Evolutionary conservation across 2,113 vertebrate genomes (phyloP).

Genomic region (Numida meleagris): DNA sequence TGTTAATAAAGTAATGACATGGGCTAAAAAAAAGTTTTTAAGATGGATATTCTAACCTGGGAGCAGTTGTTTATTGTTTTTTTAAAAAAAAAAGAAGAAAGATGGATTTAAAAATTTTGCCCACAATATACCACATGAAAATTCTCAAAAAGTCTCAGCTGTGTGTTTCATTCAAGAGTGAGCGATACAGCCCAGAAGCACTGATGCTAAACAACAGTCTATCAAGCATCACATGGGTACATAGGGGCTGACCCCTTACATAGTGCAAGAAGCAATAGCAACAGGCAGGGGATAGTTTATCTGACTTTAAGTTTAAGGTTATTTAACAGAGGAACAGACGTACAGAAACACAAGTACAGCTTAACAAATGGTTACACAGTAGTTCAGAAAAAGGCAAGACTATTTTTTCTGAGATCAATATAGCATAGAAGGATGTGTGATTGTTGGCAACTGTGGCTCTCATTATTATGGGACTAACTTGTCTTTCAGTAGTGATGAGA

Average conservation of each 20-base stretch:
- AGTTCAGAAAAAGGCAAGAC: not conserved
- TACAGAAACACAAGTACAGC: not conserved
- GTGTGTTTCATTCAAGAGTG: not conserved
- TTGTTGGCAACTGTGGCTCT: not conserved
- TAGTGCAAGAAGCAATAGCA: not conserved
- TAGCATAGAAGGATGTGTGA: not conserved
- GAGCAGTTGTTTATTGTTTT: not conserved
- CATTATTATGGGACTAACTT: not conserved
- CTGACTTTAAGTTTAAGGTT: not conserved
- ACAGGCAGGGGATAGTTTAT: not conserved
- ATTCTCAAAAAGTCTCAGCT: not conserved
- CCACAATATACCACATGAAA: not conserved
- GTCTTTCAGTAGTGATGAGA: not conserved
- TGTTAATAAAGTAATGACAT: not conserved
- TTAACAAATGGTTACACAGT: not conserved
- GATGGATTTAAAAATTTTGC: not conserved
- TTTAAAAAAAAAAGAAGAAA: not conserved
- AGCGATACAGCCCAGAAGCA: not conserved
- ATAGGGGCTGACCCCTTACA: not conserved
- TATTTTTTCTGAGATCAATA: not conserved
- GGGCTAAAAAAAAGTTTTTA: not conserved
- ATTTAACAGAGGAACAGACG: not conserved
- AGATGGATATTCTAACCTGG: not conserved
- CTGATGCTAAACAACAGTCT: rapidly evolving
- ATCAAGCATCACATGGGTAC: rapidly evolving